These are phyloP conservation scores for Cynopterus brachyotis DNA, from an alignment of 2,113 vertebrate genomes.

Conservation along the genomic window DNA sequence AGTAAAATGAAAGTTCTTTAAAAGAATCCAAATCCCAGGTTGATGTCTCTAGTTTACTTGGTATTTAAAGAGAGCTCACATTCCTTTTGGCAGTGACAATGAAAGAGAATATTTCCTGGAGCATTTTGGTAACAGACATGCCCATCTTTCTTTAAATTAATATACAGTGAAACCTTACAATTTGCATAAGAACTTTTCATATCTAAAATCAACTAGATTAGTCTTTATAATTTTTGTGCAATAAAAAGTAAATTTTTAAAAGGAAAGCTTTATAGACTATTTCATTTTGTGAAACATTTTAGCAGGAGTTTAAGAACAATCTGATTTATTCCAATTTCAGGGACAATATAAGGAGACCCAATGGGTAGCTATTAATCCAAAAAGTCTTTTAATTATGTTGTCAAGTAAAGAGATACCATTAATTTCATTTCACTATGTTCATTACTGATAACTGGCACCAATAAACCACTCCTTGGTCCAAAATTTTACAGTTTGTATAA, in stretches of 20 bases:
- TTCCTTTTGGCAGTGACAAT: slow-evolving; percentile 23
- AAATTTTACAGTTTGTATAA: background rate
- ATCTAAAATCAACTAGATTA: slow-evolving; percentile 34
- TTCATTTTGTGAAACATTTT: slow-evolving; percentile 2
- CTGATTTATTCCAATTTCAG: slow-evolving; percentile 6
- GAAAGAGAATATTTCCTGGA: slow-evolving; percentile 16
- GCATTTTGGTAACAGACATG: background rate
- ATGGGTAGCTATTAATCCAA: slow-evolving; percentile 6
- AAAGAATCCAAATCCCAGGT: background rate
- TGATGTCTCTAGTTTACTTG: background rate
- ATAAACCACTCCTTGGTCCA: background rate
- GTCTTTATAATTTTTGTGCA: slow-evolving; percentile 11
- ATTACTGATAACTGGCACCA: background rate
- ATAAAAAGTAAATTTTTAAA: slow-evolving; percentile 43
- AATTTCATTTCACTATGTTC: background rate
- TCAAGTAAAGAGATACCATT: background rate
- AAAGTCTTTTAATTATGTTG: slow-evolving; percentile 24
- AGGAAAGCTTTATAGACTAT: background rate
- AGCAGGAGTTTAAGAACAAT: background rate
- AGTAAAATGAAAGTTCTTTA: background rate
- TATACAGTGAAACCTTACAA: background rate
- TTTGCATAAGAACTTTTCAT: slow-evolving; percentile 13
- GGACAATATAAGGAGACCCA: slow-evolving; percentile 39
- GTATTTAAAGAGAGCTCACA: background rate
- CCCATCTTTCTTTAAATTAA: slow-evolving; percentile 23